Evolutionary conservation across 2,888 invertebrate species (phyloP).

Genomic region (Opisthograptis luteolata): DNA sequence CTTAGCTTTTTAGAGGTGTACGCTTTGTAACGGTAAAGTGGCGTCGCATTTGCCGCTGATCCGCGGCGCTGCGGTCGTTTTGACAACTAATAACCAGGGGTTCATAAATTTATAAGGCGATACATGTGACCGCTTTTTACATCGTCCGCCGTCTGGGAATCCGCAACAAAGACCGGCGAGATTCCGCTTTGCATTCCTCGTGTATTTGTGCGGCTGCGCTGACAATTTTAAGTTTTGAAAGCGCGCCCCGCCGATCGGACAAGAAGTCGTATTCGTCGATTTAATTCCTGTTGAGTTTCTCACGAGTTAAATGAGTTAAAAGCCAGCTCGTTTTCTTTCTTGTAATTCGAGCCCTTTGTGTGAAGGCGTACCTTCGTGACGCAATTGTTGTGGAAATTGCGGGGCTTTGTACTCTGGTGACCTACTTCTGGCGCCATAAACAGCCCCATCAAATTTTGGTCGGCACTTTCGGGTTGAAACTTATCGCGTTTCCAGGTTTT

Average conservation of each 20-base stretch:
- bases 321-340: conserved; percentile 30
- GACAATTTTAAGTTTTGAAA: conserved; percentile 63
- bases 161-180: conserved; percentile 76
- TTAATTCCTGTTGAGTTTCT: conserved; percentile 17
- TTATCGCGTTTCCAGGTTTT: conserved; percentile 58
- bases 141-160: conserved; percentile 77
- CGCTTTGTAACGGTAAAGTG: conserved; percentile 71
- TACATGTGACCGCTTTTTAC: conserved; percentile 78
- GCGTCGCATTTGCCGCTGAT: conserved; percentile 37
- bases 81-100: conserved; percentile 71
- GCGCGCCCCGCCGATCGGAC: conserved; percentile 58
- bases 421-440: conserved; percentile 74
- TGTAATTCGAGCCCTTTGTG: conserved; percentile 22
- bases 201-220: conserved; percentile 64
- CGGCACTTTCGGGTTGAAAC: conserved; percentile 60
- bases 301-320: conserved; percentile 31
- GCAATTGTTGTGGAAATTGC: conserved; percentile 36
- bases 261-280: conserved; percentile 42
- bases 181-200: conserved; percentile 80
- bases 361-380: conserved; percentile 26
- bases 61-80: conserved; percentile 59
- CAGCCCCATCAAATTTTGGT: conserved; percentile 69
- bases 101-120: conserved; percentile 76
- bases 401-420: conserved; percentile 58
- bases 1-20: conserved; percentile 67